A percentile compares a stretch with the other conserved stretches of the same genome.
phyloP scores from a whole-genome alignment of 2,113 vertebrate genomes.

The Glareola pratincola region DNA sequence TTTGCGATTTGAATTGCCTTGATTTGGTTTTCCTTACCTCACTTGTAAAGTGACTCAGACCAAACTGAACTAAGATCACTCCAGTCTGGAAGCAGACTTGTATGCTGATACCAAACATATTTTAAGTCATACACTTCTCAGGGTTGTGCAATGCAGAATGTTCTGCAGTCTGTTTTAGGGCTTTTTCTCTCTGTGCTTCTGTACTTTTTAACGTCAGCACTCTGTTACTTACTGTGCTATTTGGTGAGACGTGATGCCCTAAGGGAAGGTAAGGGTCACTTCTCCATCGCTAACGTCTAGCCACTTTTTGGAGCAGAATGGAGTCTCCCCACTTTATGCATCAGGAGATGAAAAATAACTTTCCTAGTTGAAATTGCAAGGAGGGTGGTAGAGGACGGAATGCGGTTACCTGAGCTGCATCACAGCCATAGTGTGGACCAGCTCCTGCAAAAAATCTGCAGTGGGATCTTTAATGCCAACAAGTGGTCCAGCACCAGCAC shows the following conservation, averaged over 20 bases:
- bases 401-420: neutral
- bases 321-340: neutral
- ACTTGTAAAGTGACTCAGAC: neutral
- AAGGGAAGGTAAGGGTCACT: neutral
- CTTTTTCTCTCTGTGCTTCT: neutral
- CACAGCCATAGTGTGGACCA: neutral
- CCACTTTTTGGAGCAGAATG: neutral
- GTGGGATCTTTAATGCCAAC: neutral
- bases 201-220: neutral
- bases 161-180: conserved; percentile 26
- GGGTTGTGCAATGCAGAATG: conserved; percentile 41
- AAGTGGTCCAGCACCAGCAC: neutral
- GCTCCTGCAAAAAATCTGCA: neutral
- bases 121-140: neutral
- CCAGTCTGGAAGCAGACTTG: neutral
- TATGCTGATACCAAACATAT: neutral
- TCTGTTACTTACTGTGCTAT: neutral
- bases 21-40: neutral
- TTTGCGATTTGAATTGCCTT: neutral
- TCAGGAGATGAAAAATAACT: neutral
- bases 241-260: neutral
- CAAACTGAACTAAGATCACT: neutral
- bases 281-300: neutral
- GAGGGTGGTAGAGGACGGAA: neutral
- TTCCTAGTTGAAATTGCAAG: neutral